Evolutionary conservation across 2,888 invertebrate genomes (phyloP), one percentile per base, ranked within the genome.

Genomic region (Orchestes rusci): DNA sequence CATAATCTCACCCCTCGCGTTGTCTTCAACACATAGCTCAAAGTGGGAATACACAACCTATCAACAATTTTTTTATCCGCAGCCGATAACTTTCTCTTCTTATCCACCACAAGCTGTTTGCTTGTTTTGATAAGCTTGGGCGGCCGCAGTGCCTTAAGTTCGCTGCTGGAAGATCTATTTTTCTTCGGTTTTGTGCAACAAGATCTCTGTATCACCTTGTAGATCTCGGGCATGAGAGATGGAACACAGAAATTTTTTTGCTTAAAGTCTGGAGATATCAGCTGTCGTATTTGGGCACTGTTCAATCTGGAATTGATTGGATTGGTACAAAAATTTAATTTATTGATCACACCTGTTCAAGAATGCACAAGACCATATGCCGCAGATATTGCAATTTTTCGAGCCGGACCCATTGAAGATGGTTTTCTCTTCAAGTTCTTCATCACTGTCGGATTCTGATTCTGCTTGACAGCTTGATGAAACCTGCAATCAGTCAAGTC

Each of bases 231-330:
- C 20, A 34, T 17, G 7, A 32, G n/a, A 35, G 51, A 33, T 17
- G 35, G 35, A 45, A 45, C 35, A 2, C 15, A 34, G 27, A 50
- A 42, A 5, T 18, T n/a, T 4, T 50, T 48, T 35, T 37, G 41
- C 30, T 53, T 57, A 33, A 49, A 57, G 43, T 56, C 56, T 8
- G 59, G 57, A n/a, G 55, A 59, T 3, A 59, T 56, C 30, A 57
- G 53, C 37, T 56, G 56, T 40, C 59, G 41, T 31, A 59, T 56
- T 29, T 59, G 56, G 2, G 53, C 51, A 39, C 59, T 59, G 13
- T 52, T 55, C 12, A 57, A 36, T 19, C 51, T 48, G 33, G 8
- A 33, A 40, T 36, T n/a, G n/a, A n/a, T n/a, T n/a, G n/a, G n/a
- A n/a, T n/a, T n/a, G n/a, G n/a, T n/a, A n/a, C n/a, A n/a, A n/a